Conservation (phyloP, 2,888 invertebrate species). For the Platycheirus rosarum region DNA sequence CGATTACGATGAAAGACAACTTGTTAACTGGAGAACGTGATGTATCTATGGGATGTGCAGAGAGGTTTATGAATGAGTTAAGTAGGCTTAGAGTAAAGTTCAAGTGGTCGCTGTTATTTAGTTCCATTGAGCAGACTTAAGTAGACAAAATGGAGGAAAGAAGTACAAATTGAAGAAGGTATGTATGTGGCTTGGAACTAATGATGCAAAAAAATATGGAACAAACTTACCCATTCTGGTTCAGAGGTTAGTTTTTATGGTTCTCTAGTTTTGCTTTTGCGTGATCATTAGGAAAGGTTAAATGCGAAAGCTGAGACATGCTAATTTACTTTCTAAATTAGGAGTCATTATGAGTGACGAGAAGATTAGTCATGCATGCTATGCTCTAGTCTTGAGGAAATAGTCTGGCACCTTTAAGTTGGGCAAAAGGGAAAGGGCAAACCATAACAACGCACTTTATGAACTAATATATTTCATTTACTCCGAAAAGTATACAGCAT, state of each 20-base stretch:
- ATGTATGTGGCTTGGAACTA: constrained; percentile 10
- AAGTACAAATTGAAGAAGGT: too few relatives aligned
- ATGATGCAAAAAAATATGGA: constrained; percentile 3
- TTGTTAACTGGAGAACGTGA: constrained; percentile 15
- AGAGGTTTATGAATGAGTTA: constrained; percentile 46
- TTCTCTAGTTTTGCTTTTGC: background rate
- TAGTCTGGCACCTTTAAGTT: too few relatives aligned
- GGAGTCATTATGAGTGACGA: background rate
- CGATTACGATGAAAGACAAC: constrained; percentile 38
- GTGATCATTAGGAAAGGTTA: background rate
- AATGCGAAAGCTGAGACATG: constrained; percentile 24
- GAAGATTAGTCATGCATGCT: too few relatives aligned
- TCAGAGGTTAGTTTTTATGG: constrained; percentile 1
- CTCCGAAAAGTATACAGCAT: too few relatives aligned
- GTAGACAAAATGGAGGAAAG: background rate
- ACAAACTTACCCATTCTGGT: background rate
- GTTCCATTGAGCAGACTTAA: constrained; percentile 47
- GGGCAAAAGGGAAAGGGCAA: too few relatives aligned
- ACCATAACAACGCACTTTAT: too few relatives aligned
- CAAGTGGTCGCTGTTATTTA: constrained; percentile 46
- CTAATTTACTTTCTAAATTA: constrained; percentile 25
- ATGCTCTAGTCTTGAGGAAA: too few relatives aligned
- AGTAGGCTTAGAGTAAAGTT: constrained; percentile 51
- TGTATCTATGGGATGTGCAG: background rate
- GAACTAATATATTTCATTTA: too few relatives aligned